Evolutionary conservation across 1,140 invertebrate species (phyloP).

Genomic region (Drosophila ficusphila): DNA sequence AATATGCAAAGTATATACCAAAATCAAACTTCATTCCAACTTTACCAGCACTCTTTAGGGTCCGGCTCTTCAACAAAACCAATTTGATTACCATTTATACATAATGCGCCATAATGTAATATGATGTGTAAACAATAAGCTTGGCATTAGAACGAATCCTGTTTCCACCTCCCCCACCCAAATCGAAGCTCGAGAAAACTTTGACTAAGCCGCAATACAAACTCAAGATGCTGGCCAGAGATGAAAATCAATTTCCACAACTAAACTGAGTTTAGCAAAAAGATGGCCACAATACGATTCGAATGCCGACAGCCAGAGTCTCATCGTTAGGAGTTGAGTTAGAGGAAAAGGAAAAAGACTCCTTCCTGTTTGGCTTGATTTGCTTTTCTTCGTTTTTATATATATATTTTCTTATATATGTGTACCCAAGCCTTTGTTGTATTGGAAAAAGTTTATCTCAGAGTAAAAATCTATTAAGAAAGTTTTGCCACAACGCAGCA

Average conservation of each 20-base stretch:
- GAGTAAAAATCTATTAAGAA: constrained; percentile 80
- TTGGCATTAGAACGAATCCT: constrained; percentile 34
- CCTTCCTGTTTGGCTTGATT: constrained; percentile 32
- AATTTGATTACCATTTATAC: constrained; percentile 47
- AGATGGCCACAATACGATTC: constrained; percentile 58
- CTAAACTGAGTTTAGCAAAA: constrained; percentile 60
- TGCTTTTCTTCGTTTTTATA: not conserved
- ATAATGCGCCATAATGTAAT: constrained; percentile 50
- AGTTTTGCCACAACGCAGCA: constrained; percentile 77
- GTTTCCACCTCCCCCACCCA: constrained; percentile 8
- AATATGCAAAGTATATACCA: no score
- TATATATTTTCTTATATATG: constrained; percentile 1
- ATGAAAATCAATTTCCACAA: constrained; percentile 78
- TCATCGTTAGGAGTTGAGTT: constrained; percentile 25
- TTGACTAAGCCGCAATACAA: constrained; percentile 41
- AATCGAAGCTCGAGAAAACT: constrained; percentile 35
- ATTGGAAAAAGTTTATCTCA: constrained; percentile 72
- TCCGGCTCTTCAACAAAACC: constrained; percentile 18
- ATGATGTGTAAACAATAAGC: constrained; percentile 50
- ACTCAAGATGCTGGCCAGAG: constrained; percentile 67
- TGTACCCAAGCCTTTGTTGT: constrained; percentile 14
- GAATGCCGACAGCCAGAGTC: constrained; percentile 14
- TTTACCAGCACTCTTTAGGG: constrained; percentile 9
- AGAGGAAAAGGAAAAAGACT: constrained; percentile 11
- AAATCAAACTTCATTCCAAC: constrained; percentile 9